Conservation (phyloP, 2,888 invertebrate genomes). For the Timema podura region DNA sequence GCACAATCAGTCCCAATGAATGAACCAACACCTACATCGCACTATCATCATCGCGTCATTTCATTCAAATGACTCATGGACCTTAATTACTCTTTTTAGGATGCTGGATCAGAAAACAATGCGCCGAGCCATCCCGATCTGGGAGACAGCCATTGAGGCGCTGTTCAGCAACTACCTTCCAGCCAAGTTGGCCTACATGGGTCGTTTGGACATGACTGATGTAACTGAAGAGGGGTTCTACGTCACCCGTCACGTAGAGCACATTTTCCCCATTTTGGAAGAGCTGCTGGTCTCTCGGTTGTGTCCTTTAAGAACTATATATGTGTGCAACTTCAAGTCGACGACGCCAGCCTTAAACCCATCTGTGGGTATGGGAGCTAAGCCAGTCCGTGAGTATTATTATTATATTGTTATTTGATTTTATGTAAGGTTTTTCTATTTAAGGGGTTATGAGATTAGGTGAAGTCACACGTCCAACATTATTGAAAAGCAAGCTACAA, state of each 20-base stretch:
- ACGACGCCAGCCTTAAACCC: too few relatives aligned
- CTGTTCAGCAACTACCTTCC: constrained; percentile 57
- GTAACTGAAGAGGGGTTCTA: constrained; percentile 44
- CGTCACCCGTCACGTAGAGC: not conserved
- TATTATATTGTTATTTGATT: too few relatives aligned
- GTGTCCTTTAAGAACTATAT: not conserved
- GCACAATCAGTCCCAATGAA: too few relatives aligned
- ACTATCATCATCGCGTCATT: too few relatives aligned
- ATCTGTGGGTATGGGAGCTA: too few relatives aligned
- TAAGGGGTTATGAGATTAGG: too few relatives aligned
- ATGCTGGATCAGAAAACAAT: constrained; percentile 1
- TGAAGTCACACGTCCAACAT: too few relatives aligned
- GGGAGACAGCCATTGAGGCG: constrained; percentile 58
- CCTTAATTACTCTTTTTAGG: not conserved
- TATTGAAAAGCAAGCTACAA: too few relatives aligned
- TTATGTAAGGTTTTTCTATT: too few relatives aligned
- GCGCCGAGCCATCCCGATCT: constrained; percentile 43
- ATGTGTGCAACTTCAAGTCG: constrained; percentile 5
- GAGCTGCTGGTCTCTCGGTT: not conserved
- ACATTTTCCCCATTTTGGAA: not conserved
- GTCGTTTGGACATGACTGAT: constrained; percentile 57
- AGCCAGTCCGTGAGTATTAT: too few relatives aligned
- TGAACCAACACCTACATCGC: too few relatives aligned
- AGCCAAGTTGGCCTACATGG: constrained; percentile 60
- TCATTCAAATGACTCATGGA: too few relatives aligned